Conservation (phyloP, 2,888 invertebrate species). For the Tetanocera ferruginea region DNA sequence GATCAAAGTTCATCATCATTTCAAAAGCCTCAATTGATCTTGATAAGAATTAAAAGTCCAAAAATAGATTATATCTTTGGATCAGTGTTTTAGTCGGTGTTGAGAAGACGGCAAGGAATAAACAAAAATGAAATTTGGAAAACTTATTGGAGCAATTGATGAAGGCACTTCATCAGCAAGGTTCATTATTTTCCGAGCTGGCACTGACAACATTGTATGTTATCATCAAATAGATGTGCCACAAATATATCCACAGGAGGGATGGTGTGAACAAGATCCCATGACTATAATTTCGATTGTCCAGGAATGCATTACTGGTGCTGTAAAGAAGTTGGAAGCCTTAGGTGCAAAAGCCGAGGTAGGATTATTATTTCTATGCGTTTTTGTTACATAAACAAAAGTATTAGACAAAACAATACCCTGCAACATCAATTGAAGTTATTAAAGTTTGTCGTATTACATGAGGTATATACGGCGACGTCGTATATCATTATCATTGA, state of each 20-base stretch:
- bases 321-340: slow-evolving; percentile 78
- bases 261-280: slow-evolving; percentile 99
- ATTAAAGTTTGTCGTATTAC: too few relatives aligned
- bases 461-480: too few relatives aligned
- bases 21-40: too few relatives aligned
- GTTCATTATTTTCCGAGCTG: slow-evolving; percentile 90
- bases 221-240: slow-evolving; percentile 88
- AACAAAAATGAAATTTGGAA: slow-evolving; percentile 72
- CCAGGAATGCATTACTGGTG: slow-evolving; percentile 82
- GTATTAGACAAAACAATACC: too few relatives aligned
- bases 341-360: slow-evolving; percentile 73
- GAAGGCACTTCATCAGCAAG: slow-evolving; percentile 98
- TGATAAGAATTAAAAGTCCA: too few relatives aligned
- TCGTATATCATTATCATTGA: too few relatives aligned
- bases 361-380: slow-evolving; percentile 9
- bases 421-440: too few relatives aligned
- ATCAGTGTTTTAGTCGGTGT: too few relatives aligned
- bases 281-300: slow-evolving; percentile 85
- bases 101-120: too few relatives aligned
- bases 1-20: too few relatives aligned
- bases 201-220: slow-evolving; percentile 87
- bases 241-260: slow-evolving; percentile 85
- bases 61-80: too few relatives aligned
- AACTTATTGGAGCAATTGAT: slow-evolving; percentile 93
- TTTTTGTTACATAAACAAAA: too few relatives aligned